Base-by-base conservation (phyloP, 23 tunicate genomes). In the Botrylloides violaceus region DNA sequence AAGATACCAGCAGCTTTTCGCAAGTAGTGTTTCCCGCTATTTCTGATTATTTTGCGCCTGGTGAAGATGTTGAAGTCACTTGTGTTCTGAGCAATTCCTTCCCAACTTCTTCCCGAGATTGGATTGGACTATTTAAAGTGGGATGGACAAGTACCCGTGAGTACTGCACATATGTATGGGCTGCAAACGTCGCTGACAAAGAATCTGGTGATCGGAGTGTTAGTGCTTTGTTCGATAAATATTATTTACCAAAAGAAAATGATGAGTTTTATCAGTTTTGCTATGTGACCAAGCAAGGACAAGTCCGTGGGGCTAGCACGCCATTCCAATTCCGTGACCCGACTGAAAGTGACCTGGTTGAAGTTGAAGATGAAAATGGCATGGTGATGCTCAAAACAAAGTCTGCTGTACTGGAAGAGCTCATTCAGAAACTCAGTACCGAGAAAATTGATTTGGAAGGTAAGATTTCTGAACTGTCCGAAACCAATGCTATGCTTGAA, bases 101-200 rank as follows among this genome's bases (percentile, higher is more conserved):
- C 32, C 70, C 75, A 57, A 80, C 85, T 15, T 68, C 95, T n/a
- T 76, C 95, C 9, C 49, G 95, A 18, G 95, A 87, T 38, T 87
- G 95, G 95, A 59, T 87, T 24, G 95, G 95, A 4, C 75, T 87
- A 20, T 87, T 80, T 75, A 70, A 80, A 56, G 95, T 87, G 48
- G 95, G 95, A 24, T 87, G 95, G 95, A 84, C 86, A 23, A 87
- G 82, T 53, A 78, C 95, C 15, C 49, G 95, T 71, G 95, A 87
- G n/a, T 87, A 87, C 48, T 49, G 66, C 49, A 87, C 95, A 7
- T 87, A 72, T 39, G 77, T 87, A 22, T 87, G 95, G 95, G 82
- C 95, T 29, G 82, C 95, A 2, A 84, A 72, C 56, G 76, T 78
- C n/a, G 60, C 29, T 1, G 48, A n/a, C 0, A 35, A 21, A 12